Conservation (phyloP, 2,797 vertebrate species). For the Otolemur crassicaudatus region DNA sequence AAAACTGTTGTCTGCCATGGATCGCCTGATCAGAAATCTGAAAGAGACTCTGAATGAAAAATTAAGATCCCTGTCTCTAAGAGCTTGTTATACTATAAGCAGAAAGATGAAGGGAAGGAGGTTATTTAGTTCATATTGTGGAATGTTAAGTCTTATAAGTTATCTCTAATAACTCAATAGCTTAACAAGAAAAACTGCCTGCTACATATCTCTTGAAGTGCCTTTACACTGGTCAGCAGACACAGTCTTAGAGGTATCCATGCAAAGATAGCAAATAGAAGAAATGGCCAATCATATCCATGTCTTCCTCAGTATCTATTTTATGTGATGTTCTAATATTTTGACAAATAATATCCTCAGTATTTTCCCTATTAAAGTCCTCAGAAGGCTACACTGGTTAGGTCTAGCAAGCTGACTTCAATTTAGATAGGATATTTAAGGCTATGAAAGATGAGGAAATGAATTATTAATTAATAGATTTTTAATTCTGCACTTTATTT, state of each 20-base stretch:
- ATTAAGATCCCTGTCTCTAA: background rate
- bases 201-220: background rate
- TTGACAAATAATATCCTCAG: constrained; percentile 71
- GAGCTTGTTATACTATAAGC: background rate
- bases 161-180: background rate
- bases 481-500: constrained; percentile 67
- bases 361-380: constrained; percentile 74
- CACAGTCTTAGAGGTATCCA: background rate
- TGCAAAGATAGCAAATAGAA: background rate
- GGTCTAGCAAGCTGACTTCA: constrained; percentile 79
- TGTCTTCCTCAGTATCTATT: background rate
- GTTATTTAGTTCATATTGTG: background rate
- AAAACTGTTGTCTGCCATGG: background rate
- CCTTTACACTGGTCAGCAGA: background rate
- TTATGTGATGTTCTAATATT: constrained; percentile 51
- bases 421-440: constrained; percentile 79
- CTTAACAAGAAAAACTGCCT: background rate
- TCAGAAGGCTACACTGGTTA: constrained; percentile 79
- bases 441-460: background rate
- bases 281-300: background rate
- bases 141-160: background rate
- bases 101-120: background rate
- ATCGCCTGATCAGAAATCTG: background rate
- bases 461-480: constrained; percentile 66
- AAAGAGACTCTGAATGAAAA: background rate